Evolutionary conservation across 2,888 invertebrate species (phyloP).

Genomic region (Gnatocerus cornutus): DNA sequence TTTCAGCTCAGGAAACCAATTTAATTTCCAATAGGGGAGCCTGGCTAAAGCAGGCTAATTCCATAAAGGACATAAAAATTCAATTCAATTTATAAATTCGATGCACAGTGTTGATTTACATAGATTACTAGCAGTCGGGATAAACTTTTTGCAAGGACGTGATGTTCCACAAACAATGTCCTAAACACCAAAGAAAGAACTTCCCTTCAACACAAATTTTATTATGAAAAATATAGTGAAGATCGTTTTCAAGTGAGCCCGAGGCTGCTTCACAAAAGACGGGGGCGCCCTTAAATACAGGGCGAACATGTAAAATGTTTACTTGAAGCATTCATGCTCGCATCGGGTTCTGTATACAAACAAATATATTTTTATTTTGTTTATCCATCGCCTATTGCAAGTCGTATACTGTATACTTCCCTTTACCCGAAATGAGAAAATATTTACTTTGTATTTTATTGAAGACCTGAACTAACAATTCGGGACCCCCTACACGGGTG

Average conservation of each 20-base stretch:
- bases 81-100: conserved; percentile 62
- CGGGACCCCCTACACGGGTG: conserved; percentile 21
- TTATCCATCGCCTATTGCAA: conserved; percentile 48
- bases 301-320: conserved; percentile 48
- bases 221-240: conserved; percentile 28
- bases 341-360: conserved; percentile 46
- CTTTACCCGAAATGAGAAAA: conserved; percentile 51
- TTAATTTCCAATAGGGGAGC: conserved; percentile 58
- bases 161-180: conserved; percentile 16
- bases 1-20: conserved; percentile 55
- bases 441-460: conserved; percentile 52
- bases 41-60: conserved; percentile 59
- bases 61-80: conserved; percentile 61
- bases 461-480: conserved; percentile 49
- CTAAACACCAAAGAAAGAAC: conserved; percentile 15
- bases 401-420: conserved; percentile 45
- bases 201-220: conserved; percentile 10
- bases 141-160: conserved; percentile 12
- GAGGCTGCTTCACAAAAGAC: conserved; percentile 33
- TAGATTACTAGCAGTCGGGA: conserved; percentile 51
- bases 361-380: conserved; percentile 51
- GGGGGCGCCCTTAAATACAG: conserved; percentile 36
- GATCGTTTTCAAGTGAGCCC: conserved; percentile 3
- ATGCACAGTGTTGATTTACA: conserved; percentile 61
- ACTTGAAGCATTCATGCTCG: conserved; percentile 39